Conservation (phyloP, 92 coral and sea anemone genomes). For the Parazoanthus swiftii region DNA sequence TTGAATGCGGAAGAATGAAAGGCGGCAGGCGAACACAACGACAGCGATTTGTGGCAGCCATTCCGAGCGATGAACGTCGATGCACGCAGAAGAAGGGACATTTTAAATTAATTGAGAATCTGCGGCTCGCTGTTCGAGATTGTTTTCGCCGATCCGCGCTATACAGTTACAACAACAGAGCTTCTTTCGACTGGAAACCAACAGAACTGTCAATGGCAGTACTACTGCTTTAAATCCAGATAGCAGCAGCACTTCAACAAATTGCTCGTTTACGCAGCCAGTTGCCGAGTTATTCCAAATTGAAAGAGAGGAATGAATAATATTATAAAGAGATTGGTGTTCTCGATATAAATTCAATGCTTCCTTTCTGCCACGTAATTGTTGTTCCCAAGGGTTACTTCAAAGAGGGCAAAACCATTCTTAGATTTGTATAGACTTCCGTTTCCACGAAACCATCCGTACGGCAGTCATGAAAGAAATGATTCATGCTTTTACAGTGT, state of each 20-base stretch:
- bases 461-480: neutral
- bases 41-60: conserved; percentile 44
- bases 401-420: neutral
- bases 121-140: no score
- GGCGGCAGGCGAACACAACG: conserved; percentile 40
- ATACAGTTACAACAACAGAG: neutral
- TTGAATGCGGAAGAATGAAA: conserved; percentile 55
- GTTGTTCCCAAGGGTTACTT: conserved; percentile 20
- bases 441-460: neutral
- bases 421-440: neutral
- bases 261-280: neutral
- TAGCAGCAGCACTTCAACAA: neutral
- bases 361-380: conserved; percentile 33
- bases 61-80: conserved; percentile 63
- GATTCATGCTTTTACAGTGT: neutral
- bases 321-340: no score
- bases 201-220: neutral
- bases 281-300: conserved; percentile 12
- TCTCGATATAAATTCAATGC: neutral
- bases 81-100: conserved; percentile 82
- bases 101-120: neutral
- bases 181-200: conserved; percentile 3
- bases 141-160: neutral
- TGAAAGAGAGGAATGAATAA: neutral
- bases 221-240: neutral